A percentile compares a stretch with the other conserved stretches of the same genome.
These are phyloP conservation scores for Tanytarsus gracilentus DNA, from an alignment of 2,888 invertebrate genomes.

Conservation along the genomic window DNA sequence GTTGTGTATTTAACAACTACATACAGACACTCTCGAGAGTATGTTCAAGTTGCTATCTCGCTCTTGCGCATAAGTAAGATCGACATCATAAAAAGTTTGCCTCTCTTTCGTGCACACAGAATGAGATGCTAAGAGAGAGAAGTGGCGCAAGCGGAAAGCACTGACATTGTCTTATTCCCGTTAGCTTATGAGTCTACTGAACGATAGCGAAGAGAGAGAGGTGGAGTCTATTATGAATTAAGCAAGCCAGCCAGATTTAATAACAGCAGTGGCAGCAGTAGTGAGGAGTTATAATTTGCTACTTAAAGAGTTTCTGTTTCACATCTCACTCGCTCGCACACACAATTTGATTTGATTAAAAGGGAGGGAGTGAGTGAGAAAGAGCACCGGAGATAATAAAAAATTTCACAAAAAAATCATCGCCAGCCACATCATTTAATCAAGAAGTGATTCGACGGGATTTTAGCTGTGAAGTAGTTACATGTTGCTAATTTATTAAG, in stretches of 20 bases:
- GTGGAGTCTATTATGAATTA: conserved; percentile 26
- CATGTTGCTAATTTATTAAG: conserved; percentile 25
- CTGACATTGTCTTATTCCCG: background rate
- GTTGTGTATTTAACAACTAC: conserved; percentile 28
- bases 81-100: conserved; percentile 20
- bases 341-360: background rate
- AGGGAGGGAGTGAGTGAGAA: too few species aligned
- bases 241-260: conserved; percentile 23
- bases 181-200: too few species aligned
- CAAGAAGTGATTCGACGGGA: conserved; percentile 24
- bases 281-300: background rate
- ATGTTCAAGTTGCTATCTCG: conserved; percentile 12
- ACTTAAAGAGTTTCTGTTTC: background rate
- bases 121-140: background rate
- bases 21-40: conserved; percentile 8
- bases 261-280: conserved; percentile 4
- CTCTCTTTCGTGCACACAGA: background rate
- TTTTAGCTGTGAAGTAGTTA: conserved; percentile 17
- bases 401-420: conserved; percentile 12
- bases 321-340: background rate
- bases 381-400: conserved; percentile 17
- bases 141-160: conserved; percentile 18
- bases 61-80: background rate
- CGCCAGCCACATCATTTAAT: conserved; percentile 19
- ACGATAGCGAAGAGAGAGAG: background rate